phyloP scores from a whole-genome alignment of 2,113 vertebrate species.

The Mionectes macconnelli region DNA sequence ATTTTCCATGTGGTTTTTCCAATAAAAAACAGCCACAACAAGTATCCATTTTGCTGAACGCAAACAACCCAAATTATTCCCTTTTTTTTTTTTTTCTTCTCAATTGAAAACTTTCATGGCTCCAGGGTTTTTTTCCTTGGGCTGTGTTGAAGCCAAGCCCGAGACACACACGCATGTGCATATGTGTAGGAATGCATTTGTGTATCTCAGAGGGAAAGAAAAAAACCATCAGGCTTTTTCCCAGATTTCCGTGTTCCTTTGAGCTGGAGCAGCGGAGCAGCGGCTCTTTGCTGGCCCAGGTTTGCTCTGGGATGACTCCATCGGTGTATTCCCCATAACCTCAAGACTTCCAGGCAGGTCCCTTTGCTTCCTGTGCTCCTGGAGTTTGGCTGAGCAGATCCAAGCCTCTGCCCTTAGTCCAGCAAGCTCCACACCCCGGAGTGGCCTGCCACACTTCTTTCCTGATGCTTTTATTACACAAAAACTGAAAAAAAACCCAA shows the following conservation, averaged over 20 bases:
- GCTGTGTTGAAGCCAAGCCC: not conserved
- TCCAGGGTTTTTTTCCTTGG: not conserved
- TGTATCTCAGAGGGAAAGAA: not conserved
- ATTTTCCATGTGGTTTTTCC: conserved; percentile 34
- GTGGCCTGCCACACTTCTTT: not conserved
- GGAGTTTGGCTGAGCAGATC: not conserved
- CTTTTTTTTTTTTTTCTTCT: not conserved
- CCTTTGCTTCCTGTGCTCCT: not conserved
- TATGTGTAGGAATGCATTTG: not conserved
- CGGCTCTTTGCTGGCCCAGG: not conserved
- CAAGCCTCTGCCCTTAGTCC: not conserved
- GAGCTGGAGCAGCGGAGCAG: not conserved
- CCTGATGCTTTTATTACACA: not conserved
- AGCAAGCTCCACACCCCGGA: not conserved
- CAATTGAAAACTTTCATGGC: not conserved
- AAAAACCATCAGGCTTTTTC: not conserved
- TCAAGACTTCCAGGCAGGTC: not conserved
- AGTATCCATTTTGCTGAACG: not conserved
- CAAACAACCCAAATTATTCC: not conserved
- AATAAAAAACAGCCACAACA: not conserved
- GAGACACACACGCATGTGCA: accelerated
- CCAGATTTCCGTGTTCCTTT: not conserved
- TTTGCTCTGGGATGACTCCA: not conserved
- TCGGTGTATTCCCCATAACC: accelerated
- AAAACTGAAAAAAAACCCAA: not conserved